Conservation (phyloP, 1,140 invertebrate species). For the Drosophila hydei region DNA sequence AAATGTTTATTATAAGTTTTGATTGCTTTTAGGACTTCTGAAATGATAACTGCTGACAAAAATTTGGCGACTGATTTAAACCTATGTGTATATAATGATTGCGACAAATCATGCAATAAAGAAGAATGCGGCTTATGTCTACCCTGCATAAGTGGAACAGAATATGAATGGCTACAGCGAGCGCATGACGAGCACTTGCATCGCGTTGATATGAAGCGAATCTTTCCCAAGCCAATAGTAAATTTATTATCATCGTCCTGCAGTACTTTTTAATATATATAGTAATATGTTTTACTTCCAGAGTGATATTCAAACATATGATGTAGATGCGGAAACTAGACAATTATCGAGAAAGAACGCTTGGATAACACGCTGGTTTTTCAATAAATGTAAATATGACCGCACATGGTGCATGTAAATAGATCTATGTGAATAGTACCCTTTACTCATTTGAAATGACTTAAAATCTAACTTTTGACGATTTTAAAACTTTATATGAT, state of each 20-base stretch:
- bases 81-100: conserved; percentile 86
- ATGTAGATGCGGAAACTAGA: conserved; percentile 52
- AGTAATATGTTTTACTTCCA: conserved; percentile 27
- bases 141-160: conserved; percentile 89
- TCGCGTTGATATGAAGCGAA: conserved; percentile 90
- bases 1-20: neutral
- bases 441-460: too few species aligned
- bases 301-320: conserved; percentile 32
- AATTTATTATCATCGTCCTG: conserved; percentile 30
- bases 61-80: conserved; percentile 92
- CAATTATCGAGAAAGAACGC: conserved; percentile 60
- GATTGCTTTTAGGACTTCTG: conserved; percentile 70
- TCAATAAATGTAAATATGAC: conserved; percentile 73
- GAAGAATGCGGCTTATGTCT: conserved; percentile 91
- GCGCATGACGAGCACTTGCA: conserved; percentile 92
- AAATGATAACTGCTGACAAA: conserved; percentile 91
- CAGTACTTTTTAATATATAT: neutral
- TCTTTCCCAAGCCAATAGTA: conserved; percentile 92
- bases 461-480: too few species aligned
- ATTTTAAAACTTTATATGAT: too few species aligned
- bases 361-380: conserved; percentile 74
- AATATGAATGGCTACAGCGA: conserved; percentile 85
- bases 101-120: conserved; percentile 87
- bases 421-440: neutral
- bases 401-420: conserved; percentile 58